Evolutionary conservation across 2,888 invertebrate genomes (phyloP).

Genomic region (Chloromyia formosa): DNA sequence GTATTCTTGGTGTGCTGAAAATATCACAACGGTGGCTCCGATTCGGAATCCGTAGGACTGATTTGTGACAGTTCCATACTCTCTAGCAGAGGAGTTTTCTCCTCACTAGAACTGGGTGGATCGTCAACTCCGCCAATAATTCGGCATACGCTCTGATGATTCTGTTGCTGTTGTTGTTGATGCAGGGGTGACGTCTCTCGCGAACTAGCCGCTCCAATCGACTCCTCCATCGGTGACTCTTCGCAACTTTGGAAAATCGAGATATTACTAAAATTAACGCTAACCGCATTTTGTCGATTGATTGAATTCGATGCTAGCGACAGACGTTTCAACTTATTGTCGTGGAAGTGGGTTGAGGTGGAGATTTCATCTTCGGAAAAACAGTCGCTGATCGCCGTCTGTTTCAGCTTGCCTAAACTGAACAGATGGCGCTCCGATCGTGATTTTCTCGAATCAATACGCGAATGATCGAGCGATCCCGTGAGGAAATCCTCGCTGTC

Average conservation of each 20-base stretch:
- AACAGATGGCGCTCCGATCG: constrained; percentile 59
- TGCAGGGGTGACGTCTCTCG: constrained; percentile 60
- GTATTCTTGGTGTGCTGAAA: neutral
- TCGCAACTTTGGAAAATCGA: constrained; percentile 38
- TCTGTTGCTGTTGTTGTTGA: constrained; percentile 51
- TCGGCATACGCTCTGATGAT: constrained; percentile 53
- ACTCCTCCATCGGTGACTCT: constrained; percentile 29
- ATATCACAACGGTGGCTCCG: constrained; percentile 50
- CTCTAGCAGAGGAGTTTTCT: constrained; percentile 63
- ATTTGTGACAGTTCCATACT: constrained; percentile 64
- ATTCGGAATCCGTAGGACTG: constrained; percentile 61
- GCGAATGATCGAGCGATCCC: constrained; percentile 41
- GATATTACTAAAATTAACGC: constrained; percentile 16
- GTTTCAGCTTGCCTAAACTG: constrained; percentile 59
- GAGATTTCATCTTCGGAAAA: constrained; percentile 58
- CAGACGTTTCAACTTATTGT: constrained; percentile 56
- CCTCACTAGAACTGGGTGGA: constrained; percentile 57
- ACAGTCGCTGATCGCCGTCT: constrained; percentile 61
- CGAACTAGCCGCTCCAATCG: constrained; percentile 55
- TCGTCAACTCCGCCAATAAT: constrained; percentile 55
- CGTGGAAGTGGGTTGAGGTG: constrained; percentile 47
- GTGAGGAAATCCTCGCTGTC: constrained; percentile 41
- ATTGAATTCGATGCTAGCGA: constrained; percentile 38
- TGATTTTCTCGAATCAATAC: constrained; percentile 48
- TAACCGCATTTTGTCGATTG: constrained; percentile 38